Percentiles rank a stretch among this genome's conserved stretches.
Evolutionary conservation across 1,140 invertebrate genomes (phyloP).

Genomic region (Pseudachorutes palmiensis): DNA sequence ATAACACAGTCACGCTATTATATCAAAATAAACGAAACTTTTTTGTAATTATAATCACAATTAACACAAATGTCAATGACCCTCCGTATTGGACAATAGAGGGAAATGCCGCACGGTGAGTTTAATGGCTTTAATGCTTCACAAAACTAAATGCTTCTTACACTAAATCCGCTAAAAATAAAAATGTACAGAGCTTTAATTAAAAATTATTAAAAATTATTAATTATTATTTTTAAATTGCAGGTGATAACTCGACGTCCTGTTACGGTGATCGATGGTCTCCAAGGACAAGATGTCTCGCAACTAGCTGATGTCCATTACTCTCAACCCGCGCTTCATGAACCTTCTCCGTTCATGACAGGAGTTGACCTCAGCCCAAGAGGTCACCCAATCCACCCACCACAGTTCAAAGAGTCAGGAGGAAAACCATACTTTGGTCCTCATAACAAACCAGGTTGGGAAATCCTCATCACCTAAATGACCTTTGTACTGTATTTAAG

Average conservation of each 20-base stretch:
- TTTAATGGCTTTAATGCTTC: too few species aligned
- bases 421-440: constrained; percentile 3
- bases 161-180: too few species aligned
- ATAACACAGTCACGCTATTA: too few species aligned
- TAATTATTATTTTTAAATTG: constrained; percentile 9
- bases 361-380: constrained; percentile 32
- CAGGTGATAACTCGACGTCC: constrained; percentile 32
- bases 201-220: background rate
- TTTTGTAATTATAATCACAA: too few species aligned
- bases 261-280: constrained; percentile 29
- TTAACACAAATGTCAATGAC: too few species aligned
- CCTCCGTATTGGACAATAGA: too few species aligned
- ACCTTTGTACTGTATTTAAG: too few species aligned
- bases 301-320: constrained; percentile 37
- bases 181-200: too few species aligned
- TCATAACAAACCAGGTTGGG: background rate
- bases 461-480: background rate
- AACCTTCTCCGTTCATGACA: constrained; percentile 20
- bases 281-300: constrained; percentile 31
- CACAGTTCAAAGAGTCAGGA: background rate
- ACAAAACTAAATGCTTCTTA: too few species aligned
- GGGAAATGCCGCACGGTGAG: too few species aligned
- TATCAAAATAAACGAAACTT: too few species aligned
- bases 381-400: constrained; percentile 26
- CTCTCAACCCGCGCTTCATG: constrained; percentile 32